Percentiles rank a stretch among this genome's conserved stretches.
Evolutionary conservation across 2,113 vertebrate genomes (phyloP).

Genomic region (Phocoena sinus): DNA sequence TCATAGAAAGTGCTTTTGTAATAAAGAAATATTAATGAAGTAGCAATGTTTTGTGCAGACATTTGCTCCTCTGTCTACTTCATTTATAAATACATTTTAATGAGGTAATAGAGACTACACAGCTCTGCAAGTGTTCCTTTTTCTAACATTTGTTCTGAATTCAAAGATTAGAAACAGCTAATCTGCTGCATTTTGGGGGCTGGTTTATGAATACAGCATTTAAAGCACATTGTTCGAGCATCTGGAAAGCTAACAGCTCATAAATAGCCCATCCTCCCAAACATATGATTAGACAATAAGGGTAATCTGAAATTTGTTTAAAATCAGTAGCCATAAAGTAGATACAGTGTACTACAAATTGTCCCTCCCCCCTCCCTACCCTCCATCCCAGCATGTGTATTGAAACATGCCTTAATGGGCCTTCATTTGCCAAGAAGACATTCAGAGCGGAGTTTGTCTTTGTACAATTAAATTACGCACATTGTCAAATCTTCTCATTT

Average conservation of each 20-base stretch:
- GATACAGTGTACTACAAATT: constrained; percentile 64
- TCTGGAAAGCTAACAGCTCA: constrained; percentile 83
- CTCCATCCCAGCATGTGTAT: constrained; percentile 58
- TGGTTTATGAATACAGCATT: constrained; percentile 80
- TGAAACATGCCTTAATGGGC: constrained; percentile 65
- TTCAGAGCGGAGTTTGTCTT: constrained; percentile 61
- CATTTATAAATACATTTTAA: constrained; percentile 81
- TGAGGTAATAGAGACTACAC: constrained; percentile 80
- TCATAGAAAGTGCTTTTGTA: constrained; percentile 80
- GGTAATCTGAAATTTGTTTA: constrained; percentile 77
- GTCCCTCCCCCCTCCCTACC: constrained; percentile 57
- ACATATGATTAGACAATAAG: constrained; percentile 87
- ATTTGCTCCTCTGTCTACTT: constrained; percentile 79
- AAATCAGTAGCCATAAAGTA: constrained; percentile 75
- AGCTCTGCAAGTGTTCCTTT: constrained; percentile 80
- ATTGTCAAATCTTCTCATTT: constrained; percentile 71
- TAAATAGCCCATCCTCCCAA: constrained; percentile 80
- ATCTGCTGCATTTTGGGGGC: constrained; percentile 78
- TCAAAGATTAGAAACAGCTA: constrained; percentile 83
- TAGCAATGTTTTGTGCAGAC: constrained; percentile 77
- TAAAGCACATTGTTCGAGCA: constrained; percentile 82
- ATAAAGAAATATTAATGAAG: constrained; percentile 83
- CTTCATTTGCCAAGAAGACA: constrained; percentile 65
- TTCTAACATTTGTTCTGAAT: constrained; percentile 79
- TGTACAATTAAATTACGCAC: constrained; percentile 69